These are phyloP conservation scores for Eudasyphora cyanicolor DNA, from an alignment of 2,888 invertebrate genomes.

Conservation along the genomic window DNA sequence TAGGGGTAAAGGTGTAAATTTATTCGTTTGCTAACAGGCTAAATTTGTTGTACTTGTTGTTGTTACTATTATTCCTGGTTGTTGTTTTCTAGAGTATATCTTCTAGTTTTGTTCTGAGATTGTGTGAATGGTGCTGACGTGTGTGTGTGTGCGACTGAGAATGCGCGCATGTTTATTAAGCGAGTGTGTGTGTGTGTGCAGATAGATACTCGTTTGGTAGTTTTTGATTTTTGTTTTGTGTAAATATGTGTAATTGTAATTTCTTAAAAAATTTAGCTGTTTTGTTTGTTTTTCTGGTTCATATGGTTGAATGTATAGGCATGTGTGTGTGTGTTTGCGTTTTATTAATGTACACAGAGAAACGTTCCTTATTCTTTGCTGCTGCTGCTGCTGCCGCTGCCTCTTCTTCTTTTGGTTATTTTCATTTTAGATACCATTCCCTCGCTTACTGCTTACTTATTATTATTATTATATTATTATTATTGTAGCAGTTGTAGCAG, in stretches of 20 bases:
- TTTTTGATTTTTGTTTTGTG: constrained; percentile 22
- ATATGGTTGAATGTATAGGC: constrained; percentile 17
- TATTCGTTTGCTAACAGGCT: neutral
- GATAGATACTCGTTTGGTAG: constrained; percentile 5
- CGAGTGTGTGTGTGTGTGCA: constrained; percentile 12
- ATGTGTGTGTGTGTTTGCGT: constrained; percentile 10
- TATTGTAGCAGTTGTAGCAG: neutral
- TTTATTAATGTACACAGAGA: constrained; percentile 59
- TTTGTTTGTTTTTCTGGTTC: constrained; percentile 45
- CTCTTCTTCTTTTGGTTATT: constrained; percentile 50
- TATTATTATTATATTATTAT: too few relatives aligned
- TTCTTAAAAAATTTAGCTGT: constrained; percentile 55
- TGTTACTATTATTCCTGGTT: constrained; percentile 7
- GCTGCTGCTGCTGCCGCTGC: too few relatives aligned
- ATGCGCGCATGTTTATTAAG: neutral
- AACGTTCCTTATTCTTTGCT: constrained; percentile 64
- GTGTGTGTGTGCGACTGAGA: constrained; percentile 22
- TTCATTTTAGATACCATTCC: constrained; percentile 24
- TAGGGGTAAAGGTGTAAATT: neutral
- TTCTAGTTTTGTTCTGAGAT: constrained; percentile 54
- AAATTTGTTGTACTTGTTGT: neutral
- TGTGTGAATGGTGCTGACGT: constrained; percentile 10
- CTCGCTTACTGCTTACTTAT: neutral
- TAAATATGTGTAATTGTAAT: constrained; percentile 31
- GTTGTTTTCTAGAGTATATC: constrained; percentile 56